Base-by-base conservation (phyloP, 2,888 invertebrate species). In the Trichogramma evanescens region DNA sequence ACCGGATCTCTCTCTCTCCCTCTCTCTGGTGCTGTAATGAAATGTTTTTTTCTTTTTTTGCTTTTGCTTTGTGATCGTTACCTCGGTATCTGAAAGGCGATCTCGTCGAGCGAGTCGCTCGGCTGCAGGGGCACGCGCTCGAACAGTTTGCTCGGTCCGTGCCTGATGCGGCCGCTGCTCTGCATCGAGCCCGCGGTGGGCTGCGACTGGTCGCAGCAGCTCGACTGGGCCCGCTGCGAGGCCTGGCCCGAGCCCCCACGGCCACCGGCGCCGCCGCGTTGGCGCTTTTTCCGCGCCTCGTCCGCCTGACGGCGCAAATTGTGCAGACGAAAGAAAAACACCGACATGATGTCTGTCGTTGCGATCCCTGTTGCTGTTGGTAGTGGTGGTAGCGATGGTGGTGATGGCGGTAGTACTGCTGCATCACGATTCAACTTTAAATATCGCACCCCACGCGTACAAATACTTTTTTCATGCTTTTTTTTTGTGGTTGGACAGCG, bases 301-400 rank as follows among this genome's bases (percentile, higher is more conserved):
- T 91, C 91, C 81, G 89, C 89, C 78, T 89, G 89, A 66, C 93
- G 87, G 80, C 88, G 91, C 78, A 90, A 85, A 82, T 91, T 92
- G 86, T 91, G 93, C 79, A 93, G 87, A 72, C 93, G 93, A 82
- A 93, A 93, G 89, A 93, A 93, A 86, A 93, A 93, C 86, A 93
- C 87, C 84, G 93, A 93, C 93, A 93, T 93, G 82, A 26, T 57
- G 55, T 59, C 46, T 3, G 46, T 10, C 10, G 46, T 8, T 46
- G 46, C 7, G 5, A 10, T 1, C 2, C 7, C 46, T 26, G 26
- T 26, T 26, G 26, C 2, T 13, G 13, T n/a, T 26, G 26, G 26
- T 26, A 2, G 26, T 26, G 26, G 26, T 26, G 26, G 2, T 26
- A 26, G 26, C 26, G 26, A 26, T 26, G 26, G 26, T 26, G 26